Base-by-base conservation (phyloP, 2,888 invertebrate species). In the Liodrosophila aerea region DNA sequence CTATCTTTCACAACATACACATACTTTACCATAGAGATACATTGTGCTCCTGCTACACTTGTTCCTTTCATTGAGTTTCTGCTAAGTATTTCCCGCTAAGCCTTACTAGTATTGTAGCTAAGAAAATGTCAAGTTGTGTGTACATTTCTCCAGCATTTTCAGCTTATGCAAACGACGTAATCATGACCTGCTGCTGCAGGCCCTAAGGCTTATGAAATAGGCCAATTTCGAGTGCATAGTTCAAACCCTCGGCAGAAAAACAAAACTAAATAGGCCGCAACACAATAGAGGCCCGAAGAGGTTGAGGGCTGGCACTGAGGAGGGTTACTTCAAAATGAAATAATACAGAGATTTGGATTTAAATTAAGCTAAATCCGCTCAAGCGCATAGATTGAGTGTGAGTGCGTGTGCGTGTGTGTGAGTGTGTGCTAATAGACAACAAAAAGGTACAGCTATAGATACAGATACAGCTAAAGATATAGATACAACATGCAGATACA, bases 281-380 rank as follows among this genome's bases (percentile, higher is more conserved):
- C 22, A 62, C 63, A 63, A 63, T 57, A 49, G 40, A 5, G 31
- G 22, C 11, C 7, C 7, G 18, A 22, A 18, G 39, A 18, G 16
- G 9, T 4, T 8, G 37, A 46, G 29, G 34, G 50, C 50, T 59
- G 49, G 44, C 51, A 34, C 46, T 57, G 54, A 73, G 30, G 33
- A 40, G 65, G 12, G 13, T 11, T 13, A 30, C 18, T 43, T 47
- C 43, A 54, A 72, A 64, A 13, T 34, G 43, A 64, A 22, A 22
- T 22, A 22, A 64, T 60, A 65, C 64, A 81, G 60, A 80, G 78
- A 76, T 80, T 80, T 80, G 78, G 78, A 80, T 80, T 80, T 80
- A 80, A 80, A 80, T 80, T 80, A 80, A 80, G 81, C 78, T 83
- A 83, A 80, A 80, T 74, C 78, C 83, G 76, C 80, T 78, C 74